Evolutionary conservation across 2,797 vertebrate species (phyloP).

Genomic region (Sorex maritimensis): DNA sequence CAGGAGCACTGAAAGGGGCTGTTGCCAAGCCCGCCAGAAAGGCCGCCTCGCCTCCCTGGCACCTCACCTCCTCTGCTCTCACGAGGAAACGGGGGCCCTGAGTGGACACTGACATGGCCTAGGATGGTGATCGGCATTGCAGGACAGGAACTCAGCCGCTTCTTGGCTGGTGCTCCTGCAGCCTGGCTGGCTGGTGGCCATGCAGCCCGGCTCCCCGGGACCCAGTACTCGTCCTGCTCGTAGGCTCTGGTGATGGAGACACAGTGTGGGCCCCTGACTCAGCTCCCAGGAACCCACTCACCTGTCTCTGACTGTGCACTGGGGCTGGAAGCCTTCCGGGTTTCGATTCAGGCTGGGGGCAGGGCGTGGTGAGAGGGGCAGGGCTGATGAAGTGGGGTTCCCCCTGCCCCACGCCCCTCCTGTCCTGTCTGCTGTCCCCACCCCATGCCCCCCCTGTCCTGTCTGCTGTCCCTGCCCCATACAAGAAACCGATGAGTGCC

Average conservation of each 20-base stretch:
- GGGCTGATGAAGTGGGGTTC: background rate
- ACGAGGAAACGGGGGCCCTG: background rate
- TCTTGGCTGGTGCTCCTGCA: accelerated
- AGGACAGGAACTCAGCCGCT: background rate
- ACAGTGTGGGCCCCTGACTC: background rate
- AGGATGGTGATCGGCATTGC: background rate
- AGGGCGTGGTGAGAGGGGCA: background rate
- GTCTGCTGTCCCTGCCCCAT: background rate
- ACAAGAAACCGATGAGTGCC: accelerated
- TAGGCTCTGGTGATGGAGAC: background rate
- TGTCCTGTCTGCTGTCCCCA: no score
- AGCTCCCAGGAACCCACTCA: background rate
- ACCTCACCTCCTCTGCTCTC: no score
- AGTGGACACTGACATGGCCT: background rate
- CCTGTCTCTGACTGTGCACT: background rate
- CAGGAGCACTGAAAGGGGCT: background rate
- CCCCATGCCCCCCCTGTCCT: background rate
- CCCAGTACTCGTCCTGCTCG: background rate
- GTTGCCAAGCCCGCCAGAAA: background rate
- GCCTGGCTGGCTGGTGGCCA: background rate
- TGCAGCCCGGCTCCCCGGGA: no score
- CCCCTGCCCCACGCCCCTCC: background rate
- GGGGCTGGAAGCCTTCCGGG: background rate
- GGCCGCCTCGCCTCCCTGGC: background rate
- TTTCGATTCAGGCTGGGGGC: background rate